Percentiles rank a stretch among this genome's conserved stretches.
phyloP scores from a whole-genome alignment of 2,113 vertebrate species.

The Chlorodrepanis virens region DNA sequence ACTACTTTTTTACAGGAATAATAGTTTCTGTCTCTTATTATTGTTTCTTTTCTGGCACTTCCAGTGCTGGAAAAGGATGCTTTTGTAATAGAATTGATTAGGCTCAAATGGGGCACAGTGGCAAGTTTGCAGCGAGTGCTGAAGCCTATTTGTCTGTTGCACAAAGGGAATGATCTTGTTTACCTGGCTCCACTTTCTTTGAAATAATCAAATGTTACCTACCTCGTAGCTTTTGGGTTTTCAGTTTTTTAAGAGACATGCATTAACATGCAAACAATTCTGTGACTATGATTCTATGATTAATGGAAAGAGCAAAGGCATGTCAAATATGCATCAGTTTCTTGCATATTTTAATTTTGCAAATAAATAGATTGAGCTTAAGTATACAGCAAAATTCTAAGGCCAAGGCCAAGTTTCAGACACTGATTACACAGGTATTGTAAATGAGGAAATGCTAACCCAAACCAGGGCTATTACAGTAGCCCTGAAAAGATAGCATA shows the following conservation, averaged over 20 bases:
- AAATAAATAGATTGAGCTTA: not conserved
- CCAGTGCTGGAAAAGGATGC: too few relatives aligned
- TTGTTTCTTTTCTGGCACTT: too few relatives aligned
- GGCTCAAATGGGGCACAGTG: too few relatives aligned
- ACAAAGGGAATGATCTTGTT: too few relatives aligned
- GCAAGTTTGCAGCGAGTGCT: too few relatives aligned
- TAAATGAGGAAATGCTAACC: not conserved
- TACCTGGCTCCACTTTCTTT: too few relatives aligned
- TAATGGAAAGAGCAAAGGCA: not conserved
- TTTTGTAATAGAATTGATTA: too few relatives aligned
- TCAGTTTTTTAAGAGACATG: not conserved
- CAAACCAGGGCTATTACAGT: not conserved
- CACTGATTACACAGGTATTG: not conserved
- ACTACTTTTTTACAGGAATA: not conserved
- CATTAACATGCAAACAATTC: not conserved
- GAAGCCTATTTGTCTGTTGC: too few relatives aligned
- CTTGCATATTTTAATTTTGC: not conserved
- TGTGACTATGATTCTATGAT: not conserved
- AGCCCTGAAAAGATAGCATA: not conserved
- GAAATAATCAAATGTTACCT: too few relatives aligned
- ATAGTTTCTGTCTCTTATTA: too few relatives aligned
- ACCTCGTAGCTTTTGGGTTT: too few relatives aligned
- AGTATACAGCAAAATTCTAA: not conserved
- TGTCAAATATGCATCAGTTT: not conserved
- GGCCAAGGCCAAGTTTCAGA: not conserved